Conservation (phyloP, 2,797 vertebrate genomes). For the Setipinna tenuifilis region DNA sequence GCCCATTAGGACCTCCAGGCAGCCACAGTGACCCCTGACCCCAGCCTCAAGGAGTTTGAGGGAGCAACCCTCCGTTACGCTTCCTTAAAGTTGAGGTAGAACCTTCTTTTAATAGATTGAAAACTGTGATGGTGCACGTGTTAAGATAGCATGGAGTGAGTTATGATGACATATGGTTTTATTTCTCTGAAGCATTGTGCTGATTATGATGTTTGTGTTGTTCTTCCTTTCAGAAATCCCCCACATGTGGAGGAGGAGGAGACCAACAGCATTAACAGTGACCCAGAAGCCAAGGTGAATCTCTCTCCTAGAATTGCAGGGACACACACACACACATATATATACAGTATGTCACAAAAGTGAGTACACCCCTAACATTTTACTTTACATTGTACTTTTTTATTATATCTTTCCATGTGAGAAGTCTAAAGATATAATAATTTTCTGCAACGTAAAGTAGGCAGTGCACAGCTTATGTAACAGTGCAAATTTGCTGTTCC, state of each 20-base stretch:
- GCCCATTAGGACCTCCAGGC: slow-evolving; percentile 88
- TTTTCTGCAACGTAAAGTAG: too few relatives aligned
- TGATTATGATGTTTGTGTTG: background rate
- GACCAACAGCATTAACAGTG: slow-evolving; percentile 83
- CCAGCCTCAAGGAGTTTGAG: slow-evolving; percentile 98
- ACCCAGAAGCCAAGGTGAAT: slow-evolving; percentile 91
- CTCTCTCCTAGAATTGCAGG: background rate
- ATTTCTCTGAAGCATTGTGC: background rate
- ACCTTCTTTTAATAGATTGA: background rate
- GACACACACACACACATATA: slow-evolving; percentile 38
- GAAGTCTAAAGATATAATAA: too few relatives aligned
- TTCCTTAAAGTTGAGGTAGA: slow-evolving; percentile 89
- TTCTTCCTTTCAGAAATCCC: slow-evolving; percentile 77
- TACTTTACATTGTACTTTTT: too few relatives aligned
- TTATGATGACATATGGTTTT: background rate
- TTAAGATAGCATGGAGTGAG: background rate
- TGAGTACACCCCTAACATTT: too few relatives aligned
- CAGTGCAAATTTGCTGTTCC: too few relatives aligned
- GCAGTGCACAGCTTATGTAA: too few relatives aligned
- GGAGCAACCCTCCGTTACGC: slow-evolving; percentile 96
- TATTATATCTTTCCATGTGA: too few relatives aligned
- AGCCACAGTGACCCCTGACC: slow-evolving; percentile 94
- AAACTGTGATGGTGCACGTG: slow-evolving; percentile 16
- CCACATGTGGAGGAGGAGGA: slow-evolving; percentile 86
- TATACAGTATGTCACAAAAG: too few relatives aligned